phyloP scores from a whole-genome alignment of 2,113 vertebrate species.

The Tympanuchus pallidicinctus region DNA sequence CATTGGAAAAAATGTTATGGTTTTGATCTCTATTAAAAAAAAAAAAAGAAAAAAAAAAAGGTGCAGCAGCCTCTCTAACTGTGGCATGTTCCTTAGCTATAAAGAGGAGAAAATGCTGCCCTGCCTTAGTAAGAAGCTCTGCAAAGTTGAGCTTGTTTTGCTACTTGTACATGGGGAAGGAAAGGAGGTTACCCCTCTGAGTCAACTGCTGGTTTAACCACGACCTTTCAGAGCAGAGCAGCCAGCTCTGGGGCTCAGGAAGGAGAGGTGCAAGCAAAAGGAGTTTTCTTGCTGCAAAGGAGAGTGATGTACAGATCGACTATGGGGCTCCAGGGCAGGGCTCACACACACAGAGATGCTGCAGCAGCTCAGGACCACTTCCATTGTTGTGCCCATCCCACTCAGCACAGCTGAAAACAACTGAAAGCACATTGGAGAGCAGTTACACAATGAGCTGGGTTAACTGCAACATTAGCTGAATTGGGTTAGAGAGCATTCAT shows the following conservation, averaged over 20 bases:
- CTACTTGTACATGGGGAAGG: not conserved
- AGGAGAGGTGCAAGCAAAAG: not conserved
- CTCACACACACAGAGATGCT: not conserved
- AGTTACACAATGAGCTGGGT: not conserved
- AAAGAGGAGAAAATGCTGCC: not conserved
- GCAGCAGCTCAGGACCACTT: not conserved
- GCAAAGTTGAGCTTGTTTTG: not conserved
- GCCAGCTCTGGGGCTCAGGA: not conserved
- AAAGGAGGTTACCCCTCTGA: not conserved
- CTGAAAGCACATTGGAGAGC: not conserved
- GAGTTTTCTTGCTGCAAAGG: not conserved
- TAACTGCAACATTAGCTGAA: not conserved
- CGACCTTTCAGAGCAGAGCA: not conserved
- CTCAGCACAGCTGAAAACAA: not conserved
- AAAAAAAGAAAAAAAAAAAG: not conserved
- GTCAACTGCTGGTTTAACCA: not conserved
- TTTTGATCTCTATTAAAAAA: not conserved
- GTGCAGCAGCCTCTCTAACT: not conserved
- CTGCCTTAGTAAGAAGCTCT: not conserved
- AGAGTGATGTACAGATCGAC: accelerated
- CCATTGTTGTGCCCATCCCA: accelerated
- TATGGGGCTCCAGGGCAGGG: not conserved
- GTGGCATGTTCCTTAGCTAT: not conserved
- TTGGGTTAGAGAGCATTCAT: not conserved
- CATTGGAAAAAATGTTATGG: not conserved